These are phyloP conservation scores for Isoperla grammatica DNA, from an alignment of 2,888 invertebrate species.

Conservation along the genomic window DNA sequence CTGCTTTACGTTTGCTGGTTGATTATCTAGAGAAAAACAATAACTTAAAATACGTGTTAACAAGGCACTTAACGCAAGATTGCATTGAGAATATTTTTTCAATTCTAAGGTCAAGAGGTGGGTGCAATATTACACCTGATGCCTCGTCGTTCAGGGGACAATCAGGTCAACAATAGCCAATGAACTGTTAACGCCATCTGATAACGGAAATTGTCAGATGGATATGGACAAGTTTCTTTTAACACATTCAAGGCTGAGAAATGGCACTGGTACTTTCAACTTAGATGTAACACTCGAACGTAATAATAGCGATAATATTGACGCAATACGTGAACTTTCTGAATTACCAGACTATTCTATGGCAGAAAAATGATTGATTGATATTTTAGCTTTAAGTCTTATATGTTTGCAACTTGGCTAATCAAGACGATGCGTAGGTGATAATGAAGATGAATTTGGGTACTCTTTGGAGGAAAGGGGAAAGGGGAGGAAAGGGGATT, in stretches of 20 bases:
- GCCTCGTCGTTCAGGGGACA: neutral
- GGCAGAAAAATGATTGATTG: neutral
- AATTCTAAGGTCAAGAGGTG: neutral
- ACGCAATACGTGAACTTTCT: neutral
- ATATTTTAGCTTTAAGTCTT: no score
- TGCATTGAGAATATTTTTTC: slow-evolving; percentile 2
- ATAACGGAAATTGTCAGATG: neutral
- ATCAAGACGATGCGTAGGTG: no score
- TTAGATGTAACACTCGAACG: neutral
- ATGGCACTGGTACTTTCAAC: no score
- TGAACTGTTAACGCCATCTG: neutral
- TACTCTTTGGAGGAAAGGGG: no score
- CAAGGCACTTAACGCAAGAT: slow-evolving; percentile 17
- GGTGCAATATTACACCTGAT: slow-evolving; percentile 2
- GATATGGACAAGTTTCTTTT: neutral
- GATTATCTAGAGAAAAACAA: neutral
- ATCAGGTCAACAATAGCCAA: slow-evolving; percentile 2
- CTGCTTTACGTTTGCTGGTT: slow-evolving; percentile 3
- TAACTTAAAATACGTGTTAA: slow-evolving; percentile 12
- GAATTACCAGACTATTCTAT: neutral
- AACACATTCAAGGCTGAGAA: neutral
- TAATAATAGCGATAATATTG: neutral
- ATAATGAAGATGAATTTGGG: no score
- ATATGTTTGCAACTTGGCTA: no score
- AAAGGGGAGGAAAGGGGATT: no score